Base-by-base conservation (phyloP, 2,113 vertebrate species). In the Electrona antarctica region DNA sequence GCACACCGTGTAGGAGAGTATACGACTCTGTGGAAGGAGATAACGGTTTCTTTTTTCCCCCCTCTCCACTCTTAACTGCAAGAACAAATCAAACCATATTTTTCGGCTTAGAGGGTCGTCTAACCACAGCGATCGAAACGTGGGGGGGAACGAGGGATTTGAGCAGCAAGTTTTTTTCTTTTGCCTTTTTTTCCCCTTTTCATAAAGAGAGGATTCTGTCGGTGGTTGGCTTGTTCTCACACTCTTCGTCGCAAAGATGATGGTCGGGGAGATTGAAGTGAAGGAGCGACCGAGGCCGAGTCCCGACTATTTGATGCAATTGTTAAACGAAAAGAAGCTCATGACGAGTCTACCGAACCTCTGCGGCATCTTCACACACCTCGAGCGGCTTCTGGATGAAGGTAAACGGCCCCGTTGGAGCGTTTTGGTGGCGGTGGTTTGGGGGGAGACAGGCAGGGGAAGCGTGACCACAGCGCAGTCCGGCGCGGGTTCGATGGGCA, bases 261-360 rank as follows among this genome's bases (percentile, higher is more conserved):
- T 94, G 94, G 94, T 94, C 90, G 94, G 94, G 91, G 94, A 94
- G 93, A 93, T 94, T 80, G 94, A 94, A 90, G 91, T 93, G 93
- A 94, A 93, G 93, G 94, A 95, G 90, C 93, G 93, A 92, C 94
- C 94, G 90, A 93, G 94, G 93, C 93, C 94, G 90, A 95, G 93
- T 92, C 94, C 94, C 82, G 94, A 95, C 91, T 95, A 95, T 91
- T 88, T 95, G 79, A 95, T 95, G 93, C 94, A 95, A 79, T 89
- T 95, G 60, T 83, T 95, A 67, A 95, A 95, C 89, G 94, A 95
- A 67, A 95, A 95, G 87, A 95, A 95, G 90, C 92, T 94, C 69
- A 94, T 95, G 94, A 92, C 92, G 74, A 95, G 93, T 73, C 86
- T 95, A 88, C 94, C 94, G 60, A 95, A 94, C 83, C 93, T 95